phyloP scores from a whole-genome alignment of 2,888 invertebrate genomes.

The Chrysotoxum bicinctum region DNA sequence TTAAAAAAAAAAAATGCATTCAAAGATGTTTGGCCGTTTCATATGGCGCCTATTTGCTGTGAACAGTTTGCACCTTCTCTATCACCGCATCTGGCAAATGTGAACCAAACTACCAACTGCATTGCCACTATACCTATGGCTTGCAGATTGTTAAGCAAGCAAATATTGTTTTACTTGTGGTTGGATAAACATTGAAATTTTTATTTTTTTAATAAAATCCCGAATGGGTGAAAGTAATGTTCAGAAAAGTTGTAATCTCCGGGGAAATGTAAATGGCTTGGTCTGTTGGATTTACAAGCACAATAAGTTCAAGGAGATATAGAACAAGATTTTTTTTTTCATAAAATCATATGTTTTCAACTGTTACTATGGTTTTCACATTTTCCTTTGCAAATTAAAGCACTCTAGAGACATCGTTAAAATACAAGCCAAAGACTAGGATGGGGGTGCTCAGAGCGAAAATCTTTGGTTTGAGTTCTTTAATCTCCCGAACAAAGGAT shows the following conservation, averaged over 20 bases:
- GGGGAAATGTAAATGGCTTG: background rate
- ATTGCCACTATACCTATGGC: background rate
- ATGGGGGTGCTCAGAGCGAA: background rate
- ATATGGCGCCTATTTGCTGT: background rate
- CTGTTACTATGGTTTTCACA: background rate
- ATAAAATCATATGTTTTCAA: background rate
- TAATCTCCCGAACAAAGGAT: background rate
- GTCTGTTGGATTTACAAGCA: background rate
- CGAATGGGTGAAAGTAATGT: background rate
- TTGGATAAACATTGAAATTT: conserved; percentile 43
- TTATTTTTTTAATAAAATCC: background rate
- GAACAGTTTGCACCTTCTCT: background rate
- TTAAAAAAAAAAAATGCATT: too few species aligned
- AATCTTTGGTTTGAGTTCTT: background rate
- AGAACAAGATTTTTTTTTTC: background rate
- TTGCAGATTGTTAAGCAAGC: background rate
- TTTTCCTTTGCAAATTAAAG: background rate
- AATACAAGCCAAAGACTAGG: background rate
- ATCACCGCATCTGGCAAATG: background rate
- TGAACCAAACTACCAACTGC: background rate
- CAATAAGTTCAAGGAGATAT: background rate
- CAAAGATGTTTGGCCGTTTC: background rate
- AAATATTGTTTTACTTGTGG: conserved; percentile 30
- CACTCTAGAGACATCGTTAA: background rate
- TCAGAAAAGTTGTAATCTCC: background rate